Evolutionary conservation across 2,797 vertebrate genomes (phyloP).

Genomic region (Rhincodon typus): DNA sequence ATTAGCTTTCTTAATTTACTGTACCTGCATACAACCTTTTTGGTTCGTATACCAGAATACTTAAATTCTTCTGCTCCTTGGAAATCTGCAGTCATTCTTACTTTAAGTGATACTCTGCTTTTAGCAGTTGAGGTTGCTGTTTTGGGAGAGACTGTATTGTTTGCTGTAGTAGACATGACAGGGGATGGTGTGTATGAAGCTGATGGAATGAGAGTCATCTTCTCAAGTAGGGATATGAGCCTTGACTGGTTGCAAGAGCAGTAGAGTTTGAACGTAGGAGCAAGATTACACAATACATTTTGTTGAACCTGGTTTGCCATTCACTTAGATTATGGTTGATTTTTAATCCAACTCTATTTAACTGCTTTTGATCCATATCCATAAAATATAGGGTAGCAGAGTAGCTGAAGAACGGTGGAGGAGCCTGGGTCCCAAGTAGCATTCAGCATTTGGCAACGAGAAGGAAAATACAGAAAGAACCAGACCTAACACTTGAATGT

Average conservation of each 20-base stretch:
- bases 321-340: background rate
- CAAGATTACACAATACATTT: background rate
- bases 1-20: no score
- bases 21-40: no score
- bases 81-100: no score
- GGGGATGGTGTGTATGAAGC: background rate
- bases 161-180: background rate
- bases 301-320: background rate
- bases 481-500: no score
- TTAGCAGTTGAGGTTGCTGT: background rate
- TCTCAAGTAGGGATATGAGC: background rate
- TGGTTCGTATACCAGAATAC: no score
- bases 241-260: background rate
- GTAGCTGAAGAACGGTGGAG: background rate
- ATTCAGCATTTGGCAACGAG: background rate
- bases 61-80: no score
- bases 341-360: background rate
- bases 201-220: background rate
- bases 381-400: background rate
- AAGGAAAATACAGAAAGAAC: background rate
- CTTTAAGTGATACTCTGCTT: no score
- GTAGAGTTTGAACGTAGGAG: background rate
- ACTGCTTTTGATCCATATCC: background rate
- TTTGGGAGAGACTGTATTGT: background rate
- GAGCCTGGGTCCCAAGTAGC: no score